Evolutionary conservation across 2,113 vertebrate species (phyloP).

Genomic region (Carlito syrichta): DNA sequence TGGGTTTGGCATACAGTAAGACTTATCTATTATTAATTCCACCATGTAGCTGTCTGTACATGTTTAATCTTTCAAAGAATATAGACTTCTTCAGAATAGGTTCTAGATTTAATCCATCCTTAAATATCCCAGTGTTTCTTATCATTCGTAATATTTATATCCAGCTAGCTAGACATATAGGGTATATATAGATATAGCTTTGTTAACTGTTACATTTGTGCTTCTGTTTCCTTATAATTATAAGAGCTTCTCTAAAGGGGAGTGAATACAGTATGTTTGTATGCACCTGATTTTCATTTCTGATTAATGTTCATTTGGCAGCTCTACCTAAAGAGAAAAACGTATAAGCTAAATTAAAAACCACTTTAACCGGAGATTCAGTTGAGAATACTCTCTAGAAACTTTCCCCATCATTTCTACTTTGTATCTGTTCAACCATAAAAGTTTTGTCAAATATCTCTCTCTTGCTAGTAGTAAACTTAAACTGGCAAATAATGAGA

Average conservation of each 20-base stretch:
- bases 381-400: neutral
- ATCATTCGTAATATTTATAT: neutral
- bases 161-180: neutral
- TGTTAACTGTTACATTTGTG: neutral
- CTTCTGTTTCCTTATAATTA: neutral
- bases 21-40: neutral
- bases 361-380: neutral
- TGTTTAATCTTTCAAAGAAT: neutral
- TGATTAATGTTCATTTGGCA: neutral
- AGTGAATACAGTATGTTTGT: neutral
- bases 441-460: neutral
- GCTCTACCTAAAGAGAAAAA: neutral
- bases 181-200: neutral
- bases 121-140: neutral
- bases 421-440: neutral
- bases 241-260: neutral
- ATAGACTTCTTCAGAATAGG: neutral
- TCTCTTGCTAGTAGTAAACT: neutral
- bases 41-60: neutral
- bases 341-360: conserved; percentile 5
- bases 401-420: neutral
- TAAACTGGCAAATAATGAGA: neutral
- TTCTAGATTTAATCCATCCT: neutral
- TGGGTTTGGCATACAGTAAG: neutral
- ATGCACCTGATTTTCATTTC: neutral